Conservation (phyloP, 2,797 vertebrate genomes). For the Eospalax fontanierii region DNA sequence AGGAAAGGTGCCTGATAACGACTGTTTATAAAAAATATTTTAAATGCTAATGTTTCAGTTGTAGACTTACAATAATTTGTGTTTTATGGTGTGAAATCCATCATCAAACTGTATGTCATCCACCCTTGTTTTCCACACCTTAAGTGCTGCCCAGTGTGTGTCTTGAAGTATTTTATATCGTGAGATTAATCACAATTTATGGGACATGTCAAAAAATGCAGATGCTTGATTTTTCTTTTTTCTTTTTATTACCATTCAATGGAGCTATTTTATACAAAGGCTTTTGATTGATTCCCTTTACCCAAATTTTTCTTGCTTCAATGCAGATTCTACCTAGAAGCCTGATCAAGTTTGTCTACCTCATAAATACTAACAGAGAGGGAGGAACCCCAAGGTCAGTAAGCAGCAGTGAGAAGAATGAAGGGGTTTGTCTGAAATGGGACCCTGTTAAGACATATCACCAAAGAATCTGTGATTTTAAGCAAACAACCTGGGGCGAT, state of each 20-base stretch:
- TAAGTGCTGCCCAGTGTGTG: background rate
- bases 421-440: conserved; percentile 79
- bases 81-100: background rate
- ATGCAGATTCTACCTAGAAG: conserved; percentile 31
- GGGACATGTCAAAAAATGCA: background rate
- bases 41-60: conserved; percentile 23
- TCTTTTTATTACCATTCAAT: conserved; percentile 37
- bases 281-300: conserved; percentile 57
- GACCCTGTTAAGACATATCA: conserved; percentile 71
- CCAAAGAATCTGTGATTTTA: conserved; percentile 81
- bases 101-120: background rate
- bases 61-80: conserved; percentile 12
- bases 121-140: background rate
- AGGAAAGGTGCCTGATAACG: background rate
- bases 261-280: background rate
- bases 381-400: conserved; percentile 76
- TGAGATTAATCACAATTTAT: conserved; percentile 11
- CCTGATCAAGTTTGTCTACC: conserved; percentile 33
- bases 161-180: background rate
- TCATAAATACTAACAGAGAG: conserved; percentile 71
- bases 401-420: conserved; percentile 77
- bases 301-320: conserved; percentile 63
- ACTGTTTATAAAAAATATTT: conserved; percentile 3
- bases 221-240: conserved; percentile 30
- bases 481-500: conserved; percentile 84